Evolutionary conservation across 1,140 invertebrate genomes (phyloP), one percentile per base, ranked within the genome.

Genomic region (Coelopa frigida): DNA sequence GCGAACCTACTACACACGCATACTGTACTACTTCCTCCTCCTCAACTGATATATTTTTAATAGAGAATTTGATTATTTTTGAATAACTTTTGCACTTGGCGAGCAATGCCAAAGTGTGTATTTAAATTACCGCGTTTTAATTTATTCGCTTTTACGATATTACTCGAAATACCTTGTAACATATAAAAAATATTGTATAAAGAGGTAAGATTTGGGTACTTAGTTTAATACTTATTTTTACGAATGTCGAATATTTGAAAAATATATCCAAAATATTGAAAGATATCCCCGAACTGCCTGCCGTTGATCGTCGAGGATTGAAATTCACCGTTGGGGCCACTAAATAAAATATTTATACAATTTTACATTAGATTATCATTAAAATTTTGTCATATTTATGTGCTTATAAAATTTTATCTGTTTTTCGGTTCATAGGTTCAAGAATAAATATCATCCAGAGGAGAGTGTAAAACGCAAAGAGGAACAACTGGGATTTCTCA

Each of bases 361-460:
- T n/a, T 41, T 40, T 41, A 20, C 27, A 18, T 7, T 41, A 20
- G 31, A 17, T n/a, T 14, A 29, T 17, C 20, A 27, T 14, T 40
- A 7, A 29, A 29, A 8, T 8, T n/a, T 37, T 37, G 10, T 1
- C 21, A 41, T 41, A 12, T 41, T 10, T 41, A 14, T 27, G 29
- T 40, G 29, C n/a, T 24, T 18, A 11, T 4, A 2, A 22, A 20
- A 31, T 43, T 12, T 24, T 23, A 18, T 42, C 29, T 14, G 27
- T 42, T 41, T n/a, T 26, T 35, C 18, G 14, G 29, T 26, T 24
- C 7, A 18, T 71, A 99, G 96, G 96, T 99, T 99, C 77, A 94
- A 95, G 72, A 83, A 90, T 51, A 98, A 98, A 74, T 99, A 98
- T 69, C 94, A 98, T 74, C 96, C 96, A 4, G 94, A 97, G 73